Percentiles rank a stretch among this genome's conserved stretches.
phyloP scores from a whole-genome alignment of 2,888 invertebrate genomes.

The Metellina segmentata region DNA sequence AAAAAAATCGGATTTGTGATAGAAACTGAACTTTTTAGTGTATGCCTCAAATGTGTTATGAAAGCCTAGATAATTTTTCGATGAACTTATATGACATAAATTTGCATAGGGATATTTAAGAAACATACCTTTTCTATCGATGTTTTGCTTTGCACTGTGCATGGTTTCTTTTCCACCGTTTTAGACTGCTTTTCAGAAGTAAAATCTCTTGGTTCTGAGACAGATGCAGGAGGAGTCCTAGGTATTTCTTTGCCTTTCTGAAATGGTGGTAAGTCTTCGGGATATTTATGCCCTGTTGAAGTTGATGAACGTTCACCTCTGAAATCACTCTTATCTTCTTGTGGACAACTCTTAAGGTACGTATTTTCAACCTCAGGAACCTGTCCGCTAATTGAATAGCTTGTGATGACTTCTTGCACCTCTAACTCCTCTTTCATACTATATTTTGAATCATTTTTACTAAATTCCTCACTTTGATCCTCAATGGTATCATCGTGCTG shows the following conservation, averaged over 20 bases:
- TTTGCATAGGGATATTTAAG: too few relatives aligned
- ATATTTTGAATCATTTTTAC: not conserved
- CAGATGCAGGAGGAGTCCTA: constrained; percentile 7
- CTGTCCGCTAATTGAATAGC: not conserved
- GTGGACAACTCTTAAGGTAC: not conserved
- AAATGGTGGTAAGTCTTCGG: constrained; percentile 1
- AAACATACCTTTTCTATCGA: not conserved
- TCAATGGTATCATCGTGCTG: not conserved
- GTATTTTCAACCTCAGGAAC: not conserved
- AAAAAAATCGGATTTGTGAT: too few relatives aligned
- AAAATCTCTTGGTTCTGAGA: not conserved
- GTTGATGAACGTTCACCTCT: not conserved
- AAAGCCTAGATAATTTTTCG: too few relatives aligned
- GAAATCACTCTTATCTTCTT: not conserved
- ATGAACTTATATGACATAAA: too few relatives aligned
- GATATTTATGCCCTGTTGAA: not conserved
- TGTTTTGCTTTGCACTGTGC: not conserved
- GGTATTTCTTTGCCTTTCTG: constrained; percentile 44
- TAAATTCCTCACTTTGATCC: not conserved
- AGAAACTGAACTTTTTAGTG: too few relatives aligned
- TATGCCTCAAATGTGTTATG: too few relatives aligned
- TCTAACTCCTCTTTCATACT: not conserved
- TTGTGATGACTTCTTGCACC: not conserved
- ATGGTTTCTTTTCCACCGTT: not conserved
- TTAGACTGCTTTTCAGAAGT: too few relatives aligned